Evolutionary conservation across 2,888 invertebrate genomes (phyloP).

Genomic region (Masnerella sp.): DNA sequence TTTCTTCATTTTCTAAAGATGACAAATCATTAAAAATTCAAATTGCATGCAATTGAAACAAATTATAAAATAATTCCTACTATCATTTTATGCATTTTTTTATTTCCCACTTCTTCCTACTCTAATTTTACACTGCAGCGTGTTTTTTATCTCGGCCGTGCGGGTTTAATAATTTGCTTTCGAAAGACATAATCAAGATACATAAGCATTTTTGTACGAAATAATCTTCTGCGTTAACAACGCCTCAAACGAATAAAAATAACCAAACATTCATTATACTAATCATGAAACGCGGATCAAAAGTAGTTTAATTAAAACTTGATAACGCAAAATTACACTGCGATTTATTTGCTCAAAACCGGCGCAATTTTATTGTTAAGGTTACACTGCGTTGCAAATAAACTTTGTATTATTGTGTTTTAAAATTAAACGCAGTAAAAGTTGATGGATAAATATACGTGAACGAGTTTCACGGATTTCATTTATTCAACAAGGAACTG

Average conservation of each 20-base stretch:
- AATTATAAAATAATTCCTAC: too few relatives aligned
- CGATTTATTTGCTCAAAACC: not conserved
- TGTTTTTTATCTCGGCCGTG: slow-evolving; percentile 30
- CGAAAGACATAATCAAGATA: slow-evolving; percentile 32
- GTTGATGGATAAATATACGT: slow-evolving; percentile 1
- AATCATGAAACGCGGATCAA: slow-evolving; percentile 1
- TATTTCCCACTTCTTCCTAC: too few relatives aligned
- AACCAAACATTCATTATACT: not conserved
- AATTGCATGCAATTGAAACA: too few relatives aligned
- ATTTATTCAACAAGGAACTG: not conserved
- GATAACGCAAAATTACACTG: slow-evolving; percentile 5
- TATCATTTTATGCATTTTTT: too few relatives aligned
- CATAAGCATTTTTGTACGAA: slow-evolving; percentile 22
- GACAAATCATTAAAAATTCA: too few relatives aligned
- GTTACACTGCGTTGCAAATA: not conserved
- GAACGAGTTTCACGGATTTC: slow-evolving; percentile 6
- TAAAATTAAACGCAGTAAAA: slow-evolving; percentile 19
- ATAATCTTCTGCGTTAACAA: slow-evolving; percentile 3
- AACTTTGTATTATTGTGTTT: slow-evolving; percentile 22
- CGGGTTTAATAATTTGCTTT: slow-evolving; percentile 27
- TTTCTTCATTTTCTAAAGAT: too few relatives aligned
- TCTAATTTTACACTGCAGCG: slow-evolving; percentile 14
- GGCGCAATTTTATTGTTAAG: slow-evolving; percentile 11
- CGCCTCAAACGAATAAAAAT: slow-evolving; percentile 12
- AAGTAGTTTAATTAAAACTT: not conserved